Conservation (phyloP, 2,113 vertebrate species). For the Haemorhous mexicanus region DNA sequence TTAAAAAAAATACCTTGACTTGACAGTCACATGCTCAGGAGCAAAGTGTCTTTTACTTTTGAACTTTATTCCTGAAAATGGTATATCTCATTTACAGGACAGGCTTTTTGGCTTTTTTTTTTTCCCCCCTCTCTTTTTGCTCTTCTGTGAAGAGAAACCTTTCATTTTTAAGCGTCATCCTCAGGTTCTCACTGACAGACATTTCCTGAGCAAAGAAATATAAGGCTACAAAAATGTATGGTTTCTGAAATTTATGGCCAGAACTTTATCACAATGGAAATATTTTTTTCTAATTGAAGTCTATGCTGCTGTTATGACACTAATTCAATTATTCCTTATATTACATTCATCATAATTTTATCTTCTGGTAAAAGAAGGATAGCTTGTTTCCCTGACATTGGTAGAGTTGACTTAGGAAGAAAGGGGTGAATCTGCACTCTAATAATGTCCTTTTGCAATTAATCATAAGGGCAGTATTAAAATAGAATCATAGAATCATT, state of each 20-base stretch:
- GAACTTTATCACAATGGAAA: constrained; percentile 30
- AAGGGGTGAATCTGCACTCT: neutral
- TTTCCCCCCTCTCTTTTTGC: neutral
- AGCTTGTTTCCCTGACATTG: neutral
- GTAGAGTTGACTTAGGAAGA: neutral
- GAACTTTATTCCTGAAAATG: neutral
- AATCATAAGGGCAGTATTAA: neutral
- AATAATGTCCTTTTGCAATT: neutral
- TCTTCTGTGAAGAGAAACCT: neutral
- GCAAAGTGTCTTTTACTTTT: neutral
- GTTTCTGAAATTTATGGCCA: constrained; percentile 29
- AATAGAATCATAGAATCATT: neutral
- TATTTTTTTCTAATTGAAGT: constrained; percentile 42
- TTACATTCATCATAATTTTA: constrained; percentile 19
- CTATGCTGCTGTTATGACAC: neutral
- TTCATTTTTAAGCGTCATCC: neutral
- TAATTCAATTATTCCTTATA: constrained; percentile 21
- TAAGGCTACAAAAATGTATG: neutral
- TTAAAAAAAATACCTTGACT: neutral
- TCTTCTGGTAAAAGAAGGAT: neutral
- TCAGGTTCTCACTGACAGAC: neutral
- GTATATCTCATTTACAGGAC: neutral
- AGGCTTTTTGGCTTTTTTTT: neutral
- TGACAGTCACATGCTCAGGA: fast-evolving
- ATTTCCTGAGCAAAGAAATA: neutral